Evolutionary conservation across 2,888 invertebrate genomes (phyloP), one percentile per base, ranked within the genome.

Genomic region (Molorchus minor): DNA sequence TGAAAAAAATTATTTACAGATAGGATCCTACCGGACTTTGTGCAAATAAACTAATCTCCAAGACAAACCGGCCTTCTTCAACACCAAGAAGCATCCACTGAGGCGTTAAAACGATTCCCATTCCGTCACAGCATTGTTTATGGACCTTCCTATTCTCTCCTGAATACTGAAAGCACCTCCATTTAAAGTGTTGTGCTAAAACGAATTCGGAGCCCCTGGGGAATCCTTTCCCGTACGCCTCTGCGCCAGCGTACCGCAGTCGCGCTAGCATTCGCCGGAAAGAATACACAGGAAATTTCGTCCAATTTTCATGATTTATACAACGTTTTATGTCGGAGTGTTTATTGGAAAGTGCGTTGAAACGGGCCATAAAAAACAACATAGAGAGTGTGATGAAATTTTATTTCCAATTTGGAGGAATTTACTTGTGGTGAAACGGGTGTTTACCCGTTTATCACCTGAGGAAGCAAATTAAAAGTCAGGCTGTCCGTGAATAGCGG

Each of bases 301-400:
- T 41, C 49, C 60, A 61, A 65, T 61, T 65, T 65, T 61, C 52
- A 45, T 61, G 61, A 59, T 63, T 65, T 61, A 58, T 61, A 61
- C 51, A 55, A 61, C 56, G 46, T 53, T 53, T 40, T 53, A 25
- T 55, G 53, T 57, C 53, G 44, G 52, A 51, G 47, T 59, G 65
- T 65, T 65, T 63, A 65, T 65, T 58, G 62, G 61, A 59, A 65
- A 57, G 54, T 59, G 59, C 45, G 52, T 30, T 45, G 30, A 16
- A 29, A 29, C 29, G 29, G 1, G 45, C 16, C 45, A 16, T 45
- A 45, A 45, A 30, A 45, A 45, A 45, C 30, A 45, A 45, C 30
- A 45, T 30, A 29, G 15, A 30, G n/a, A 45, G 25, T n/a, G 16
- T 16, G 30, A 45, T 45, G 45, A 21, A 45, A 45, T 45, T 45